Base-by-base conservation (phyloP, 2,797 vertebrate species). In the Chaetophractus vellerosus region DNA sequence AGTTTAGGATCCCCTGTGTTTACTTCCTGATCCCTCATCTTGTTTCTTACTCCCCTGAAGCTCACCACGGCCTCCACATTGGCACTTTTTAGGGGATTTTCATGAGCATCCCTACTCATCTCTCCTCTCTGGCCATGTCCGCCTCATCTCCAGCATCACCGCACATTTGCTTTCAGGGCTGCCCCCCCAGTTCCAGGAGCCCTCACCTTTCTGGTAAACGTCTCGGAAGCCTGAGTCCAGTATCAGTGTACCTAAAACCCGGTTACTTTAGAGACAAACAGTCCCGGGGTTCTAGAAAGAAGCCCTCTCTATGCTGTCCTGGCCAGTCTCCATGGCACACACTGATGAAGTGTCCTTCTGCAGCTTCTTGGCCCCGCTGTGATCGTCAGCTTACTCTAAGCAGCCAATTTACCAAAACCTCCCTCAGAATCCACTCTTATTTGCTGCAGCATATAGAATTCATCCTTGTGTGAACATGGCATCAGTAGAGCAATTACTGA, bases 381-480 rank as follows among this genome's bases (percentile, higher is more conserved):
- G 55, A 41, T 66, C 11, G 68, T 23, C 55, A 14, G 23, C 33
- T 15, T 66, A 24, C 75, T 68, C 4, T 28, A 57, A 74, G 82
- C n/a, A 66, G 11, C 48, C 85, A 19, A 36, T 75, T 48, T 85
- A 31, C 69, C 81, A 95, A 94, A 85, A 7, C 19, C 38, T 63
- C 38, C 45, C 66, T 87, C 45, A 59, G 78, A 78, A 26, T 63
- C 69, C 45, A 26, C 28, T 69, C 74, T 87, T 31, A 10, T 38
- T 18, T 21, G 68, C 78, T 23, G 83, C 59, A 81, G 61, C 0
- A 0, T 41, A 45, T 26, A 66, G 82, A 86, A 63, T 23, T 83
- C 26, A 71, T 50, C 68, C 88, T 64, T 64, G 18, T 24, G 36
- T 50, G 74, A 76, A 88, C 33, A 57, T 0, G n/a, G 76, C 36